Evolutionary conservation across 2,888 invertebrate genomes (phyloP).

Genomic region (Chirona hameri): DNA sequence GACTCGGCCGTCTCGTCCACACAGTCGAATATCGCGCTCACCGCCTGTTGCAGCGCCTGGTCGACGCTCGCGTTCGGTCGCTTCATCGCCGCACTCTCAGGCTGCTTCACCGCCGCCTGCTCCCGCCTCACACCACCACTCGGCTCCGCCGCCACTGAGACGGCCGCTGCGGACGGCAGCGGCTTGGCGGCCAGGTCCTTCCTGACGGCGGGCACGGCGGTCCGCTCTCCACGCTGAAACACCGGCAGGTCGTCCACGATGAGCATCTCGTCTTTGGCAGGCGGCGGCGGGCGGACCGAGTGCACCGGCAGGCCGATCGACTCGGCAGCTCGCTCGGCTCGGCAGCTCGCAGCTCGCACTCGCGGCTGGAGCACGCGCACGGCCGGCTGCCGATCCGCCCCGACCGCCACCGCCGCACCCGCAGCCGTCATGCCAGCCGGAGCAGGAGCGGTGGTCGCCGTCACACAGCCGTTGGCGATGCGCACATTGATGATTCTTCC

Average conservation of each 20-base stretch:
- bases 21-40: slow-evolving; percentile 7
- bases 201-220: no score
- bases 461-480: background rate
- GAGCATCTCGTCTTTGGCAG: no score
- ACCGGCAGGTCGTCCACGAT: no score
- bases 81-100: no score
- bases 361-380: background rate
- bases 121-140: no score
- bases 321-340: background rate
- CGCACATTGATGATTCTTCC: background rate
- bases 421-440: background rate
- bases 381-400: background rate
- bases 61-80: background rate
- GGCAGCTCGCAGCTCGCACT: background rate
- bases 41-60: background rate
- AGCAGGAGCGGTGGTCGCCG: background rate
- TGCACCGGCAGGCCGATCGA: background rate
- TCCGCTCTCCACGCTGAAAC: no score
- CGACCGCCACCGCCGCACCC: background rate
- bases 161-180: no score
- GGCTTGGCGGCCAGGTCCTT: no score
- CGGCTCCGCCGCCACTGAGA: no score
- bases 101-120: no score
- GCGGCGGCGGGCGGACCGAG: background rate
- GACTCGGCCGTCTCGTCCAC: background rate